Evolutionary conservation across 1,140 invertebrate species (phyloP).

Genomic region (Ceratosolen fusciceps): DNA sequence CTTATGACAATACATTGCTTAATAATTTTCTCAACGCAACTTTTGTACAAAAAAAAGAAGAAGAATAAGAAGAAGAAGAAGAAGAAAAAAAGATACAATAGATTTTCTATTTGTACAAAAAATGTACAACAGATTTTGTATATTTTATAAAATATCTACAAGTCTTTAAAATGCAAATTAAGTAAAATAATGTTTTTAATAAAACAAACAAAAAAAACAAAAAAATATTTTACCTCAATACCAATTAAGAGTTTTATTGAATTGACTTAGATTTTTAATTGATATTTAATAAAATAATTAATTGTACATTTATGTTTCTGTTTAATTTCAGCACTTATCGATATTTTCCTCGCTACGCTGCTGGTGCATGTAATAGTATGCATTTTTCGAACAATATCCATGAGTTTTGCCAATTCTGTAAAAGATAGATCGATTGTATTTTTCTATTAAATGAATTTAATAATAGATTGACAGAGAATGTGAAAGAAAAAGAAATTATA

Average conservation of each 20-base stretch:
- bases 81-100: no score
- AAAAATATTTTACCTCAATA: not conserved
- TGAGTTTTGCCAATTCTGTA: slow-evolving; percentile 79
- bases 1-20: not conserved
- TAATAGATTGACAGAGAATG: slow-evolving; percentile 16
- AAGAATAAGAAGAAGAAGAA: no score
- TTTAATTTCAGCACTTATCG: slow-evolving; percentile 7
- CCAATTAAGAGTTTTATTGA: not conserved
- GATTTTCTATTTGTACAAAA: slow-evolving; percentile 30
- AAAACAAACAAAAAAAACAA: no score
- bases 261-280: not conserved
- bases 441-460: slow-evolving; percentile 30
- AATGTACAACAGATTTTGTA: not conserved
- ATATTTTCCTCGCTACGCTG: slow-evolving; percentile 52
- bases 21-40: no score
- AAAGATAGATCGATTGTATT: slow-evolving; percentile 27
- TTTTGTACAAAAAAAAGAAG: no score
- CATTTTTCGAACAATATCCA: slow-evolving; percentile 79
- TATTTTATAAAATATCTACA: slow-evolving; percentile 37
- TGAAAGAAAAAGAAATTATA: not conserved
- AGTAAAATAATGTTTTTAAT: no score
- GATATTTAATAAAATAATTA: not conserved
- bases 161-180: no score
- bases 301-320: not conserved
- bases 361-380: slow-evolving; percentile 76